Percentiles rank a stretch among this genome's conserved stretches.
These are phyloP conservation scores for Blennius ocellaris DNA, from an alignment of 2,113 vertebrate genomes.

Conservation along the genomic window DNA sequence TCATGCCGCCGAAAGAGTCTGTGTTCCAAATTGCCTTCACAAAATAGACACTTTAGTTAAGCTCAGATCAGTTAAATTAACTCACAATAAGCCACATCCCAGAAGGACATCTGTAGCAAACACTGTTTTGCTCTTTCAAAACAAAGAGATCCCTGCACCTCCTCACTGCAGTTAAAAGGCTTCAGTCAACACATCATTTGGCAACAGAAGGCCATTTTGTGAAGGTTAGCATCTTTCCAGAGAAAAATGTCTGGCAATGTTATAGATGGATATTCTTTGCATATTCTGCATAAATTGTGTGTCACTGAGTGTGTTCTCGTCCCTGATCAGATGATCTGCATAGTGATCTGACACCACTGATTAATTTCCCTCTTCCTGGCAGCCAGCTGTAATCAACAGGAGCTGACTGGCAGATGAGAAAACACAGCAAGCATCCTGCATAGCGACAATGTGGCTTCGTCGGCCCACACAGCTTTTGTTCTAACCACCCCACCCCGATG, in stretches of 20 bases:
- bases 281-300: constrained; percentile 52
- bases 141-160: constrained; percentile 6
- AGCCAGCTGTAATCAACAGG: constrained; percentile 79
- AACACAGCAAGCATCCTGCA: constrained; percentile 65
- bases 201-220: constrained; percentile 47
- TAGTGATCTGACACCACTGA: constrained; percentile 68
- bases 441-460: constrained; percentile 57
- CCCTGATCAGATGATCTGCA: constrained; percentile 64
- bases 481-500: constrained; percentile 24
- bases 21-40: background rate
- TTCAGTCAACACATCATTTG: constrained; percentile 17
- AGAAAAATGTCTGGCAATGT: background rate
- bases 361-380: constrained; percentile 64
- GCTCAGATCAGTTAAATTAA: constrained; percentile 19
- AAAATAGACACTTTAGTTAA: constrained; percentile 4
- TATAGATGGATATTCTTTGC: constrained; percentile 41
- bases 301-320: constrained; percentile 36
- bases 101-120: constrained; percentile 16
- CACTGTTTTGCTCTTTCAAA: constrained; percentile 10
- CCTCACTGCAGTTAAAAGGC: constrained; percentile 1
- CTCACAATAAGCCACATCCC: constrained; percentile 10
- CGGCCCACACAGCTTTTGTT: constrained; percentile 53
- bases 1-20: background rate
- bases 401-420: constrained; percentile 76
- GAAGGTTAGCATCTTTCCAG: constrained; percentile 46